These are phyloP conservation scores for Holothuria scabra DNA, from an alignment of 53 echinoderm and acorn worm species.

Conservation along the genomic window DNA sequence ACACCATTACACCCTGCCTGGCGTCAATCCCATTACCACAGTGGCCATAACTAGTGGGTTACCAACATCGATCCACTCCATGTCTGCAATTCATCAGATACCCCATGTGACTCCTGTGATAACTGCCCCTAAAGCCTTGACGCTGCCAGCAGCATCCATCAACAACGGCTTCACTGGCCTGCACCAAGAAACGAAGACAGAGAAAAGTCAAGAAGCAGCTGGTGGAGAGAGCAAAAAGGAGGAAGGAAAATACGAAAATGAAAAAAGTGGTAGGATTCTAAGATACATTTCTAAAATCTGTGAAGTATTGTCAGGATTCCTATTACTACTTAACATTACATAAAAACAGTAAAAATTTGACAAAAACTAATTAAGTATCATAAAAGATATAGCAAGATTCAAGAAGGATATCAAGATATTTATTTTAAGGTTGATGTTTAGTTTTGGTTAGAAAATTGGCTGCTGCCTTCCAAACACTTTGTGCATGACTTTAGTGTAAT, in stretches of 20 bases:
- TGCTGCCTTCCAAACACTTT: too few relatives aligned
- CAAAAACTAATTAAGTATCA: too few relatives aligned
- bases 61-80: neutral
- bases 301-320: too few relatives aligned
- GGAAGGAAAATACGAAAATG: conserved; percentile 22
- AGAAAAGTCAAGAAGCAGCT: neutral
- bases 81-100: conserved; percentile 42
- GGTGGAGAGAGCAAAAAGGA: conserved; percentile 3
- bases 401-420: too few relatives aligned
- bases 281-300: neutral
- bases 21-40: conserved; percentile 19
- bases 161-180: conserved; percentile 70
- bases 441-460: too few relatives aligned
- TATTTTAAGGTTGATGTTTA: too few relatives aligned
- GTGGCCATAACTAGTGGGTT: conserved; percentile 38
- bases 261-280: neutral
- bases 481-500: too few relatives aligned
- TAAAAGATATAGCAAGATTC: too few relatives aligned
- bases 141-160: conserved; percentile 58
- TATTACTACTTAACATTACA: too few relatives aligned
- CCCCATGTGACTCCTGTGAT: conserved; percentile 75
- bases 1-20: conserved; percentile 37
- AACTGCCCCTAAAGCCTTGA: conserved; percentile 73
- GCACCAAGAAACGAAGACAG: conserved; percentile 19
- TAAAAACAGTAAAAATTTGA: too few relatives aligned